Evolutionary conservation across 1,140 invertebrate species (phyloP).

Genomic region (Aphelenchoides besseyi): DNA sequence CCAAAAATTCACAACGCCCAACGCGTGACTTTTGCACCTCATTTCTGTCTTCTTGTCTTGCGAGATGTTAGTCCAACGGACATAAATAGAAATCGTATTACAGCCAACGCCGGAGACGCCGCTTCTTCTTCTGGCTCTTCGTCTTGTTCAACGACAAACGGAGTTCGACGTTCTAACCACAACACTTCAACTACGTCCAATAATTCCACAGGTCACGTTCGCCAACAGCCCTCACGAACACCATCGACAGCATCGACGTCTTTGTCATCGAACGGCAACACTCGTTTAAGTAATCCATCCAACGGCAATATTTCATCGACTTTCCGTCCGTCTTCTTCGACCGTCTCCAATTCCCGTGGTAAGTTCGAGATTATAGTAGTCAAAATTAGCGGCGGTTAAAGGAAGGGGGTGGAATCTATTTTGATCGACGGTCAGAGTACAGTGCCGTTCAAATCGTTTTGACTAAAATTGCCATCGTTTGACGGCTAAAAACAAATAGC

Average conservation of each 20-base stretch:
- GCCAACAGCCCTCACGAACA: conserved; percentile 2
- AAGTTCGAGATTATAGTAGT: background rate
- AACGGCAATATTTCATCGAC: background rate
- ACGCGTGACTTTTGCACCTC: too few species aligned
- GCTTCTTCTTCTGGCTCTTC: conserved; percentile 1
- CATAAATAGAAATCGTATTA: conserved; percentile 9
- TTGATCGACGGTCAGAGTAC: too few species aligned
- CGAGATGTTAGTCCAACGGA: too few species aligned
- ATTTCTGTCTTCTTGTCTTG: too few species aligned
- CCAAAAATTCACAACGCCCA: too few species aligned
- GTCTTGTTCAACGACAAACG: conserved; percentile 7
- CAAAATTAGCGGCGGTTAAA: background rate
- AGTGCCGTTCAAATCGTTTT: too few species aligned
- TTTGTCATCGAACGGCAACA: conserved; percentile 15
- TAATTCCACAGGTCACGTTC: background rate
- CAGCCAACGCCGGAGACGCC: background rate
- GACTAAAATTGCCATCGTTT: conserved; percentile 2
- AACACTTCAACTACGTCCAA: background rate
- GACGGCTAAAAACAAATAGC: background rate
- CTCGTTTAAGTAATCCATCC: background rate
- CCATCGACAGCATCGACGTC: conserved; percentile 24
- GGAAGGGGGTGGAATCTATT: background rate
- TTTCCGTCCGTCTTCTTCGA: background rate
- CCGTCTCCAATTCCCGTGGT: too few species aligned
- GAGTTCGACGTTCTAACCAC: background rate